Evolutionary conservation across 1,140 invertebrate genomes (phyloP).

Genomic region (Chionoecetes opilio): DNA sequence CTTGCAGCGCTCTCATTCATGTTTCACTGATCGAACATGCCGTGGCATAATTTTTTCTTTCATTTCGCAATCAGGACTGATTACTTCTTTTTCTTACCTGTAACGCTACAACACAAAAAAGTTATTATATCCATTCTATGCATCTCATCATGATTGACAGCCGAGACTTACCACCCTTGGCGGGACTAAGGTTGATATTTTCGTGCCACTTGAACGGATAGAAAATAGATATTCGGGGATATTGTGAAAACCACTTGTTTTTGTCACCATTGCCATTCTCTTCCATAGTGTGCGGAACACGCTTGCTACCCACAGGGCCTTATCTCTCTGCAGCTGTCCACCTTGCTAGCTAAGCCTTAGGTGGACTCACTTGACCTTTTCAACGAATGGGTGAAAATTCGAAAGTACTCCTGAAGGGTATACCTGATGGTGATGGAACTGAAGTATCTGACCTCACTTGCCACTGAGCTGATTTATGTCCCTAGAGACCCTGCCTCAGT

Average conservation of each 20-base stretch:
- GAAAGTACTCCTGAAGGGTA: conserved; percentile 4
- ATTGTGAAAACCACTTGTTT: neutral
- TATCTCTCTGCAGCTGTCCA: neutral
- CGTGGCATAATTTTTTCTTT: neutral
- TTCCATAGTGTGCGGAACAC: no score
- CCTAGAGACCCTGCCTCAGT: neutral
- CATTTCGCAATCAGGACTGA: neutral
- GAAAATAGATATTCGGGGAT: neutral
- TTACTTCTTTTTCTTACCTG: neutral
- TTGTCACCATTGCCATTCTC: neutral
- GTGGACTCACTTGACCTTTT: neutral
- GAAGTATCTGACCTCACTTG: neutral
- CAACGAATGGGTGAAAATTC: neutral
- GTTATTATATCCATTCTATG: neutral
- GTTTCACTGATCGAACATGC: neutral
- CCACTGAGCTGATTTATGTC: neutral
- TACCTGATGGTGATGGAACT: neutral
- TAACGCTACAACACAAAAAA: neutral
- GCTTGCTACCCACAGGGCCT: neutral
- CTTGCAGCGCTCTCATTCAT: neutral
- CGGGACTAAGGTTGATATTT: neutral
- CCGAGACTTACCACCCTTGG: neutral
- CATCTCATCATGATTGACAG: neutral
- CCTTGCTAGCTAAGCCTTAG: neutral
- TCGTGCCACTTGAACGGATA: neutral